Percentiles rank a stretch among this genome's conserved stretches.
Conservation (phyloP, 2,113 vertebrate species). For the Urocolius indicus region DNA sequence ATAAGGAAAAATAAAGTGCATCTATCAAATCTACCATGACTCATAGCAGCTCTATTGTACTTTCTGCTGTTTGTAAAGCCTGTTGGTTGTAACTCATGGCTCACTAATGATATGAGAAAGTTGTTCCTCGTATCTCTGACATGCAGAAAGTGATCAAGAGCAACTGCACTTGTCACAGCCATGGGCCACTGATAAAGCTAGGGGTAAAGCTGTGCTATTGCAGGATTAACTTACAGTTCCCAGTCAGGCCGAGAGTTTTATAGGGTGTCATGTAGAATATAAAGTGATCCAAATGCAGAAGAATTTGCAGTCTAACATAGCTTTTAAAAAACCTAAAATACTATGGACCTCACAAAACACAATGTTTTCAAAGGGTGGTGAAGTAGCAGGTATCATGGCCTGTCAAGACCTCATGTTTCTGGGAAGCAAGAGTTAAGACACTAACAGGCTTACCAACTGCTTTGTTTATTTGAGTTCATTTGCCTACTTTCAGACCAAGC, state of each 20-base stretch:
- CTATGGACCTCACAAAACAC: not conserved
- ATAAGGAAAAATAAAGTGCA: not conserved
- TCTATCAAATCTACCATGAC: constrained; percentile 8
- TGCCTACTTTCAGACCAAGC: not conserved
- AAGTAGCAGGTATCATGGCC: not conserved
- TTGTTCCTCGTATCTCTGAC: not conserved
- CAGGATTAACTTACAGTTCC: not conserved
- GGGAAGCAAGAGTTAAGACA: not conserved
- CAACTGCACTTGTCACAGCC: not conserved
- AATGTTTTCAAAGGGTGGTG: not conserved
- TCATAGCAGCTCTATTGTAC: constrained; percentile 37
- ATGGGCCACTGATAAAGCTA: not conserved
- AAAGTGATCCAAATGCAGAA: not conserved
- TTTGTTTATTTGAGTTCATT: not conserved
- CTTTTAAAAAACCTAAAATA: not conserved
- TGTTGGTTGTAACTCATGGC: not conserved
- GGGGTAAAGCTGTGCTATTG: not conserved
- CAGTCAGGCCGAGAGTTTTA: not conserved
- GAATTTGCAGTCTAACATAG: not conserved
- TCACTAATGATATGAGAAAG: not conserved
- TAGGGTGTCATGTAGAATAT: not conserved
- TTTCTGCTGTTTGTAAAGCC: constrained; percentile 7
- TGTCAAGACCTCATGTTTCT: not conserved
- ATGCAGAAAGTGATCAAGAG: not conserved
- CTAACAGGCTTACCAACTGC: not conserved